A percentile compares a stretch with the other conserved stretches of the same genome.
Evolutionary conservation across 2,888 invertebrate species (phyloP).

Genomic region (Drosophila colorata): DNA sequence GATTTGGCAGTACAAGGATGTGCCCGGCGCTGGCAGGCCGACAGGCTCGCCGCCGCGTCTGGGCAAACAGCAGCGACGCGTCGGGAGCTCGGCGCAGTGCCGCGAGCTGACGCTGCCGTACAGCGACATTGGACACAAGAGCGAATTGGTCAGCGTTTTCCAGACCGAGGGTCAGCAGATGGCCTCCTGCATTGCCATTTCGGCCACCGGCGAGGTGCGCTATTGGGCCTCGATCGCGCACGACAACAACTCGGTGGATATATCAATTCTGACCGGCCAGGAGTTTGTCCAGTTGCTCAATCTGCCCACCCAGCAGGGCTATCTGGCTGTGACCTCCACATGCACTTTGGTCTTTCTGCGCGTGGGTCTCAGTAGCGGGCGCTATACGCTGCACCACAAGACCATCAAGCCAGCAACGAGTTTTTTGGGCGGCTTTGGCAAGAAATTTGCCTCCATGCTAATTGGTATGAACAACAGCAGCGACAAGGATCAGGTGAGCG

Average conservation of each 20-base stretch:
- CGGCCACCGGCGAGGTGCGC: slow-evolving; percentile 95
- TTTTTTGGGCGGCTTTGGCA: slow-evolving; percentile 95
- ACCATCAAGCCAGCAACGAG: slow-evolving; percentile 91
- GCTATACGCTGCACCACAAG: slow-evolving; percentile 89
- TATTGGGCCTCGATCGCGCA: slow-evolving; percentile 97
- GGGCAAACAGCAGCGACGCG: slow-evolving; percentile 74
- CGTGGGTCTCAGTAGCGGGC: slow-evolving; percentile 88
- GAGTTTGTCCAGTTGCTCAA: slow-evolving; percentile 92
- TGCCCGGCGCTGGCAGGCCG: slow-evolving; percentile 39
- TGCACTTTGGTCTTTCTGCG: slow-evolving; percentile 92
- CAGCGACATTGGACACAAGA: slow-evolving; percentile 96
- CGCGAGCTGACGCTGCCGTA: slow-evolving; percentile 95
- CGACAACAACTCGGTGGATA: slow-evolving; percentile 93
- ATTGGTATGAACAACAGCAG: slow-evolving; percentile 83
- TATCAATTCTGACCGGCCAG: slow-evolving; percentile 94
- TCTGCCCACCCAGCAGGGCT: slow-evolving; percentile 89
- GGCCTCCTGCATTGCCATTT: slow-evolving; percentile 95
- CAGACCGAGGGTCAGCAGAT: slow-evolving; percentile 87
- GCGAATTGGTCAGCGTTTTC: slow-evolving; percentile 92
- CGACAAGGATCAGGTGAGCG: slow-evolving; percentile 84
- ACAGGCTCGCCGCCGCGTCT: slow-evolving; percentile 62
- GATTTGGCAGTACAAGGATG: slow-evolving; percentile 92
- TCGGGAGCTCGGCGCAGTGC: slow-evolving; percentile 87
- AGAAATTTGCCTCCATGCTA: slow-evolving; percentile 86
- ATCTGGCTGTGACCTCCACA: slow-evolving; percentile 95